Evolutionary conservation across 2,888 invertebrate species (phyloP), one percentile per base, ranked within the genome.

Genomic region (Villa cingulata): DNA sequence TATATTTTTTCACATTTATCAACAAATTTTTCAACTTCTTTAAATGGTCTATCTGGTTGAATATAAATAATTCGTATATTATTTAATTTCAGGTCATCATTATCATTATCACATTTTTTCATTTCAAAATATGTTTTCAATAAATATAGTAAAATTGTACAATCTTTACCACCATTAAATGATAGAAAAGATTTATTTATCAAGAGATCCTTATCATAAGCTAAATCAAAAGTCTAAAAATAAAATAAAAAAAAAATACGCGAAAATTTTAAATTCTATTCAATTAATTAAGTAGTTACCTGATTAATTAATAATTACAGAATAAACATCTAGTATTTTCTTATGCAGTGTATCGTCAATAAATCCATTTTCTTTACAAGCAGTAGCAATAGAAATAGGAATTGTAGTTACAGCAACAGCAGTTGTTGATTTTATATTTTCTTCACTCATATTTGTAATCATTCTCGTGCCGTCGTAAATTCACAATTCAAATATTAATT

Each of bases 151-250:
- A 97, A 73, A 0, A 85, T 90, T 0, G 96, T 96, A 64, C 97
- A 97, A 71, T 98, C 98, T 72, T 98, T 98, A 2, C 98, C 98
- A 4, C 98, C 98, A 64, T 98, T 98, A 68, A 97, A 98, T 23
- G 92, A 86, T 29, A 98, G 64, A 59, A 91, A 90, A 16, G 12
- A 32, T 12, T 32, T 32, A 1, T 9, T 12, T 1, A n/a, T n/a
- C n/a, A 32, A 14, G 12, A 32, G 29, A 32, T 12, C 12, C 4
- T 12, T 3, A 12, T 32, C 29, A 32, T 12, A 12, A 12, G 29
- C 29, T 32, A 3, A 9, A 32, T 32, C 29, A 32, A 32, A 32
- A 12, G 12, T 12, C 29, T 32, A 32, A 9, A 32, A 32, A 12
- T 1, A 7, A 32, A 32, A 32, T 2, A 32, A 32, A 32, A 1